These are phyloP conservation scores for Drosophila peninsularis DNA, from an alignment of 2,888 invertebrate species.

Conservation along the genomic window DNA sequence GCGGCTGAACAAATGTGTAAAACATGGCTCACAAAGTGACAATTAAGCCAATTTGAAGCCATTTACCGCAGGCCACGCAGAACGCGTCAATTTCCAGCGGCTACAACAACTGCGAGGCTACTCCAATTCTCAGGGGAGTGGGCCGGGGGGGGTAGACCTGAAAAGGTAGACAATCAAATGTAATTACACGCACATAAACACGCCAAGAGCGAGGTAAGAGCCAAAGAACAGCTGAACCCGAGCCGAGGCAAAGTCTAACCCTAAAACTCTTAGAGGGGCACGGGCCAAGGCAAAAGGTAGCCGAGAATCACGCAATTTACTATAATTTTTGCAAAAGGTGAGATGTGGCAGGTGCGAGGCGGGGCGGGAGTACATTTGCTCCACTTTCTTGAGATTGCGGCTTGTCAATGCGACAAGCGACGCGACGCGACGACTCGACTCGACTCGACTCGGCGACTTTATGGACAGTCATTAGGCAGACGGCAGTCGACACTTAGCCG, in stretches of 20 bases:
- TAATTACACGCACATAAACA: slow-evolving; percentile 79
- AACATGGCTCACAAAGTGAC: slow-evolving; percentile 75
- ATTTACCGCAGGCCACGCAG: slow-evolving; percentile 49
- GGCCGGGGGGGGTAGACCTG: neutral
- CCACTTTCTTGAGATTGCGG: slow-evolving; percentile 66
- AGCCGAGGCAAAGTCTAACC: slow-evolving; percentile 11
- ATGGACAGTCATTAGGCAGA: slow-evolving; percentile 81
- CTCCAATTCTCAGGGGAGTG: too few relatives aligned
- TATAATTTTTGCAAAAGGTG: slow-evolving; percentile 62
- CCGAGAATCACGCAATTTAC: slow-evolving; percentile 75
- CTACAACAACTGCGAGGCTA: too few relatives aligned
- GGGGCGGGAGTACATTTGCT: slow-evolving; percentile 37
- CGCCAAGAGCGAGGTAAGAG: slow-evolving; percentile 58
- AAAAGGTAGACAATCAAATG: slow-evolving; percentile 72
- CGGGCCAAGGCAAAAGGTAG: slow-evolving; percentile 44
- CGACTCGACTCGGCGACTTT: slow-evolving; percentile 61
- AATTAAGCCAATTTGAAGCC: slow-evolving; percentile 75
- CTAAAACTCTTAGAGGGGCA: slow-evolving; percentile 9
- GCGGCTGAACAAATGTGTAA: slow-evolving; percentile 52
- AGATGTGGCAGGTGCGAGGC: neutral
- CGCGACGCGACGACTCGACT: slow-evolving; percentile 6
- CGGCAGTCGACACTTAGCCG: slow-evolving; percentile 68
- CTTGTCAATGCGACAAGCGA: slow-evolving; percentile 60
- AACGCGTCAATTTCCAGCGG: slow-evolving; percentile 54
- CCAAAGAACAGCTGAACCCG: slow-evolving; percentile 52